Evolutionary conservation across 2,797 vertebrate species (phyloP), one percentile per base, ranked within the genome.

Genomic region (Pogonophryne albipinna): DNA sequence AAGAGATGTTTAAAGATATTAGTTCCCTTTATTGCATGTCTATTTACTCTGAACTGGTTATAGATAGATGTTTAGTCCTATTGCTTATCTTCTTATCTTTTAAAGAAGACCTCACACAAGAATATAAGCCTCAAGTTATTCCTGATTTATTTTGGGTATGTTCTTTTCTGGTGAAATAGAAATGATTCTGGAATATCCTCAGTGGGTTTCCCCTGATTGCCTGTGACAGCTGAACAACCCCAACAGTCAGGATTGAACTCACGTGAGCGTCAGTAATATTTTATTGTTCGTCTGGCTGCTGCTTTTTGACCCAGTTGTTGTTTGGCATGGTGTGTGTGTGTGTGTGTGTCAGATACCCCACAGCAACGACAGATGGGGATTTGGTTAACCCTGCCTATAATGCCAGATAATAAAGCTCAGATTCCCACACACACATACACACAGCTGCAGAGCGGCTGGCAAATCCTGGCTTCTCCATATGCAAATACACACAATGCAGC

Each of bases 361-460:
- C 79, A 65, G 57, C 74, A 79, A 73, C 61, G 86, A 88, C 93
- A 94, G 93, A 94, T 92, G 91, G 92, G 58, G 44, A 63, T 79
- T 77, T 34, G 62, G 86, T 90, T 87, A 92, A 92, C 73, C 88
- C 76, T 27, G 49, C 59, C 84, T 79, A 42, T 93, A 90, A 91
- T 88, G 79, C 86, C 76, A 74, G 78, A 89, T 91, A 88, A 91
- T 82, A 90, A 41, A 79, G 77, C 77, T 84, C 41, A 72, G 85
- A 87, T 89, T 91, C 81, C 84, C 73, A 71, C 60, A 71, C 7
- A 60, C 66, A 71, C 52, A 71, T 27, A 68, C 56, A 70, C 73
- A 76, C 75, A 78, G 74, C 76, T 79, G 82, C 67, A 62, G 70
- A 72, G 58, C 44, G 31, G 47, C 76, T 55, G 80, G 17, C 19